Conservation (phyloP, 2,113 vertebrate species). For the Eurystomus gularis region DNA sequence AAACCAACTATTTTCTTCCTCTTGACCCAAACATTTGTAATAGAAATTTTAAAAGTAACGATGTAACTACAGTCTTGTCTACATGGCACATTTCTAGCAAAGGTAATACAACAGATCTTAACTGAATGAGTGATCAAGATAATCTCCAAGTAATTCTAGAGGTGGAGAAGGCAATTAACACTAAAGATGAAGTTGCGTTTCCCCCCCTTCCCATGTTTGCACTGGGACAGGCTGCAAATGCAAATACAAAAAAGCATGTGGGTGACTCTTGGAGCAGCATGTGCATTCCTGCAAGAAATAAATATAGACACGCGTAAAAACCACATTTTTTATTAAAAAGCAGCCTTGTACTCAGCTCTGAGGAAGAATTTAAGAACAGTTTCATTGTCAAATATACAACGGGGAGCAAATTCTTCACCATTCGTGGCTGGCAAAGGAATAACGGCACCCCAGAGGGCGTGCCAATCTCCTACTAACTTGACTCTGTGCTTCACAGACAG, state of each 20-base stretch:
- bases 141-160: background rate
- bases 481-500: background rate
- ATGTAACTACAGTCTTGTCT: background rate
- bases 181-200: background rate
- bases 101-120: background rate
- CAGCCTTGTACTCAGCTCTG: slow-evolving; percentile 63
- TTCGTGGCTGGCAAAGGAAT: slow-evolving; percentile 15
- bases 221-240: slow-evolving; percentile 44
- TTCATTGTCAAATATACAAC: slow-evolving; percentile 55
- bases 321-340: slow-evolving; percentile 64
- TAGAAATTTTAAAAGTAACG: background rate
- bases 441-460: background rate
- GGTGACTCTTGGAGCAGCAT: slow-evolving; percentile 69
- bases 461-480: slow-evolving; percentile 17
- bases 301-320: slow-evolving; percentile 69
- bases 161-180: background rate
- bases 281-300: slow-evolving; percentile 71
- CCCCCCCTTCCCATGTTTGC: background rate
- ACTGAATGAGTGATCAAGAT: background rate
- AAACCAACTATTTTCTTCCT: background rate
- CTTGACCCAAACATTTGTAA: background rate
- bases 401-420: slow-evolving; percentile 57
- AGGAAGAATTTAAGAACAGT: slow-evolving; percentile 58
- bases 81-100: background rate
- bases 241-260: slow-evolving; percentile 70